These are phyloP conservation scores for Dynastes maya DNA, from an alignment of 2,888 invertebrate genomes.

Conservation along the genomic window DNA sequence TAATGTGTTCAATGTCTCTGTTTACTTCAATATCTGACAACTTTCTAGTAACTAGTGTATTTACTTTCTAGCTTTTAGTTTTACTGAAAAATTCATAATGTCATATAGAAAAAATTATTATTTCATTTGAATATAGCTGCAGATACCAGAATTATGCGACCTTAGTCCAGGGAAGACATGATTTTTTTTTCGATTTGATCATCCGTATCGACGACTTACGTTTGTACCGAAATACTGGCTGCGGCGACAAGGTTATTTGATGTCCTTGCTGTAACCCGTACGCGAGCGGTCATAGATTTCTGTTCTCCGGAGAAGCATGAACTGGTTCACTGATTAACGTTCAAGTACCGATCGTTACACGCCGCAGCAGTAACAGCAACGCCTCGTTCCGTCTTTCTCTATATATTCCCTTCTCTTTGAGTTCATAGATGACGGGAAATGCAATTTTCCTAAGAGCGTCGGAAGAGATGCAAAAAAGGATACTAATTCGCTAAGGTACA, in stretches of 20 bases:
- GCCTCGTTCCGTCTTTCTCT: background rate
- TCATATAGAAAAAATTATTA: too few species aligned
- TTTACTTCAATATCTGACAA: too few species aligned
- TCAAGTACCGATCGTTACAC: constrained; percentile 22
- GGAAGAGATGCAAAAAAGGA: constrained; percentile 14
- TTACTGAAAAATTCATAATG: too few species aligned
- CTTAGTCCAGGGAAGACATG: background rate
- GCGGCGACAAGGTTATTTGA: constrained; percentile 47
- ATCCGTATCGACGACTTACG: constrained; percentile 1
- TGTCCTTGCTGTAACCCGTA: constrained; percentile 47
- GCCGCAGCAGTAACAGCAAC: constrained; percentile 1
- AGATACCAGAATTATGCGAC: background rate
- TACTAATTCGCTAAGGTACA: background rate
- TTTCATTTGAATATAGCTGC: too few species aligned
- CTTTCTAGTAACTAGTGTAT: too few species aligned
- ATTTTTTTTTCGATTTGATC: constrained; percentile 1
- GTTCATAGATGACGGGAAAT: constrained; percentile 10
- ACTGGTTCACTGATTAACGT: constrained; percentile 48
- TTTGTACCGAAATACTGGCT: constrained; percentile 12
- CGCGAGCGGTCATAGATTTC: constrained; percentile 47
- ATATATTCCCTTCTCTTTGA: constrained; percentile 6
- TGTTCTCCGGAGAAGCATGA: constrained; percentile 41
- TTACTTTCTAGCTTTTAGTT: too few species aligned
- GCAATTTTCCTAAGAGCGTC: constrained; percentile 15
- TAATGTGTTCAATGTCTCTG: too few species aligned